phyloP scores from a whole-genome alignment of 2,888 invertebrate genomes.

The Physocephala rufipes region DNA sequence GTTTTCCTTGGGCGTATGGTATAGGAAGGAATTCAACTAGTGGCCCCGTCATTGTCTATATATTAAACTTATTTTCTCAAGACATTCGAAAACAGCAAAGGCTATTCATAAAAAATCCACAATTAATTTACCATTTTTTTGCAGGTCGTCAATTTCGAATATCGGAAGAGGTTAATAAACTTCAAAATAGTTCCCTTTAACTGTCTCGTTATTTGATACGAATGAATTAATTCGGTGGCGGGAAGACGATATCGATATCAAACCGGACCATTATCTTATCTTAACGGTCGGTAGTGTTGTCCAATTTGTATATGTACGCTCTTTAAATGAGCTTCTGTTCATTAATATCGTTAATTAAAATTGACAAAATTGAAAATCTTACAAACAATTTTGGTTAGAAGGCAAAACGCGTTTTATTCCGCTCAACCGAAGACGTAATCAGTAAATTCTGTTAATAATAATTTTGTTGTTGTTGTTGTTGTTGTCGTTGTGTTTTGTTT shows the following conservation, averaged over 20 bases:
- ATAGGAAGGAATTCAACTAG: too few species aligned
- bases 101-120: too few species aligned
- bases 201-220: not conserved
- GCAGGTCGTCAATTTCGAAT: too few species aligned
- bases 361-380: constrained; percentile 17
- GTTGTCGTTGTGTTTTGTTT: not conserved
- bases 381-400: constrained; percentile 27
- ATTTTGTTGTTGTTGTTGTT: not conserved
- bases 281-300: not conserved
- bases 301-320: not conserved
- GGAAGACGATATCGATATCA: not conserved
- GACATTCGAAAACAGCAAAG: too few species aligned
- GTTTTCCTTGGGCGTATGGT: too few species aligned
- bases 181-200: too few species aligned
- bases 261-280: not conserved
- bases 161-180: too few species aligned
- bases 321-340: not conserved
- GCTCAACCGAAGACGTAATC: not conserved
- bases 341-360: constrained; percentile 6
- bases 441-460: too few species aligned
- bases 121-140: too few species aligned
- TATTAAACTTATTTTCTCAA: too few species aligned
- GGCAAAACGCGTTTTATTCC: constrained; percentile 17
- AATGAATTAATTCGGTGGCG: not conserved
- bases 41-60: too few species aligned